phyloP scores from a whole-genome alignment of 2,797 vertebrate genomes.

The Sparus aurata region DNA sequence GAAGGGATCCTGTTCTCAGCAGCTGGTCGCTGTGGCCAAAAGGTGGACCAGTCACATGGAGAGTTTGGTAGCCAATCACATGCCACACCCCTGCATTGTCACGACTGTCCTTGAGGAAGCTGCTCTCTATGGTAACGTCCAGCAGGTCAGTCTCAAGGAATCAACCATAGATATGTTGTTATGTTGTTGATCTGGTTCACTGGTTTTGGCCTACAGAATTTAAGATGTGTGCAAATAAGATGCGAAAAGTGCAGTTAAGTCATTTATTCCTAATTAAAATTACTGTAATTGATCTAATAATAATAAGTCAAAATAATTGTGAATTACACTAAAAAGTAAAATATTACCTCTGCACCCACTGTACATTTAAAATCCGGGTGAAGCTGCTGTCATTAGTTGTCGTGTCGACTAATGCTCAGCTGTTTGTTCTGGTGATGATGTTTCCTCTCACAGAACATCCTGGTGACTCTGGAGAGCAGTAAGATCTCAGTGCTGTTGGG shows the following conservation, averaged over 20 bases:
- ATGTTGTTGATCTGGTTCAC: background rate
- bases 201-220: background rate
- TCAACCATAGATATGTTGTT: background rate
- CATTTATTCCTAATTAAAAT: no score
- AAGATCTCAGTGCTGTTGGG: slow-evolving; percentile 87
- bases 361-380: background rate
- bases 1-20: slow-evolving; percentile 75
- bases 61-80: slow-evolving; percentile 84
- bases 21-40: slow-evolving; percentile 88
- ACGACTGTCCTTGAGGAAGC: slow-evolving; percentile 90
- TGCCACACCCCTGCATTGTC: slow-evolving; percentile 87
- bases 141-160: slow-evolving; percentile 86
- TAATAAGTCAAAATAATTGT: background rate
- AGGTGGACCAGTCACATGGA: slow-evolving; percentile 86
- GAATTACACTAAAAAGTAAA: background rate
- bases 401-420: background rate
- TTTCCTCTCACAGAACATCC: slow-evolving; percentile 82
- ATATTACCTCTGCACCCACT: background rate
- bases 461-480: slow-evolving; percentile 83
- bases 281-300: no score
- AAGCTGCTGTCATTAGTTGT: background rate
- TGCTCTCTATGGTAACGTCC: slow-evolving; percentile 90
- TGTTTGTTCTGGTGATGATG: background rate
- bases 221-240: background rate
- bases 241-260: background rate